Conservation (phyloP, 2,797 vertebrate genomes). For the Poeciliopsis paucimaculata region DNA sequence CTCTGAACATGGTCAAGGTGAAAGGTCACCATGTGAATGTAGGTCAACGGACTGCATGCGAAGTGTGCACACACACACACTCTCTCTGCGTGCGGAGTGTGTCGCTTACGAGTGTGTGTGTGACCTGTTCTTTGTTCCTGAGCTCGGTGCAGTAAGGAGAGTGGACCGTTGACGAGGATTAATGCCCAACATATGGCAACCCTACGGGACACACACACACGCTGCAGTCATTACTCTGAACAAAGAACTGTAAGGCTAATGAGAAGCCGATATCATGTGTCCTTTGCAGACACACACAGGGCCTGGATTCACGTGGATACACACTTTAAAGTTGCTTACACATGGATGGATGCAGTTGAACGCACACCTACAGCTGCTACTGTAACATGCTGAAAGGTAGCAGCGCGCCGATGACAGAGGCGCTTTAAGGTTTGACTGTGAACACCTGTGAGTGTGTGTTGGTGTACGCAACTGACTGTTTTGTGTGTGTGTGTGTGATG, state of each 20-base stretch:
- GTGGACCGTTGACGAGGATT: constrained; percentile 77
- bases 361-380: constrained; percentile 39
- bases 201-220: constrained; percentile 72
- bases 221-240: constrained; percentile 72
- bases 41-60: constrained; percentile 54
- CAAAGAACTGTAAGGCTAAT: constrained; percentile 75
- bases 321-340: constrained; percentile 52
- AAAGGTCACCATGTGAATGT: constrained; percentile 62
- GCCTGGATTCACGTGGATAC: constrained; percentile 43
- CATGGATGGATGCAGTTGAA: constrained; percentile 58
- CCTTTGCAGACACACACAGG: constrained; percentile 50
- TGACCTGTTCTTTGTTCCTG: constrained; percentile 76
- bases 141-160: constrained; percentile 66
- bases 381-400: constrained; percentile 60
- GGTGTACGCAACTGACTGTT: constrained; percentile 28
- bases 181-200: constrained; percentile 81
- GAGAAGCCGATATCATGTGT: constrained; percentile 75
- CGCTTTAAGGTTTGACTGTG: constrained; percentile 56
- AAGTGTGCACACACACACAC: constrained; percentile 4
- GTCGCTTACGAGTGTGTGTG: constrained; percentile 36
- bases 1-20: constrained; percentile 38
- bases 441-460: constrained; percentile 60
- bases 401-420: constrained; percentile 62
- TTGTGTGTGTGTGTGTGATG: constrained; percentile 25
- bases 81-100: constrained; percentile 5